Evolutionary conservation across 2,888 invertebrate genomes (phyloP).

Genomic region (Pandemis corylana): DNA sequence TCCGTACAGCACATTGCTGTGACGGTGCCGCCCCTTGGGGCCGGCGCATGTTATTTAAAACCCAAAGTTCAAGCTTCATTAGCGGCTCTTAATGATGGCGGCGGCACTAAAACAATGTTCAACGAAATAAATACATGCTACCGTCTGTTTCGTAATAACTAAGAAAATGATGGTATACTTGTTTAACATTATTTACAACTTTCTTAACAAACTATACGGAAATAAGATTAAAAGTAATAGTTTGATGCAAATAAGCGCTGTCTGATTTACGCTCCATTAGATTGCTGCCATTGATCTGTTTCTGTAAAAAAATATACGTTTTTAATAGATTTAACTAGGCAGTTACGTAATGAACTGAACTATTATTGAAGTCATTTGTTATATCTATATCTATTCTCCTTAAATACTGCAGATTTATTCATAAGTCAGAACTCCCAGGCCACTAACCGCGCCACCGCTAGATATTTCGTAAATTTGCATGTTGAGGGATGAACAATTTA

Average conservation of each 20-base stretch:
- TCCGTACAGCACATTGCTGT: slow-evolving; percentile 59
- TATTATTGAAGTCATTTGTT: slow-evolving; percentile 21
- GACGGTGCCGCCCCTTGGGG: slow-evolving; percentile 71
- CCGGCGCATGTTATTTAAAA: slow-evolving; percentile 79
- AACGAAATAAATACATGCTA: slow-evolving; percentile 52
- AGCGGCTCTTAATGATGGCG: slow-evolving; percentile 82
- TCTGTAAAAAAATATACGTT: neutral
- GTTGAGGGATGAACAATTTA: slow-evolving; percentile 82
- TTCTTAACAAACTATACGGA: neutral
- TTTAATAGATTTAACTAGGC: neutral
- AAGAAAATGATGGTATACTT: slow-evolving; percentile 50
- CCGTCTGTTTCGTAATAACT: slow-evolving; percentile 57
- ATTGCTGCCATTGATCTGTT: neutral
- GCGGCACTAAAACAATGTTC: slow-evolving; percentile 67
- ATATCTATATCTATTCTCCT: slow-evolving; percentile 22
- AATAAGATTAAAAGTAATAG: neutral
- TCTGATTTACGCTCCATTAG: slow-evolving; percentile 1
- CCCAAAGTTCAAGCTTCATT: slow-evolving; percentile 82
- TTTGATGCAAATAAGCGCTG: neutral
- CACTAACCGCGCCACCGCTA: slow-evolving; percentile 67
- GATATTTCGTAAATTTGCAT: slow-evolving; percentile 74
- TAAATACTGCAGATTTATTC: slow-evolving; percentile 40
- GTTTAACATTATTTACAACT: slow-evolving; percentile 20
- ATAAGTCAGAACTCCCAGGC: slow-evolving; percentile 47
- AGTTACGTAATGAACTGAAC: neutral